Base-by-base conservation (phyloP, 2,888 invertebrate genomes). In the Marasmarcha lunaedactyla region DNA sequence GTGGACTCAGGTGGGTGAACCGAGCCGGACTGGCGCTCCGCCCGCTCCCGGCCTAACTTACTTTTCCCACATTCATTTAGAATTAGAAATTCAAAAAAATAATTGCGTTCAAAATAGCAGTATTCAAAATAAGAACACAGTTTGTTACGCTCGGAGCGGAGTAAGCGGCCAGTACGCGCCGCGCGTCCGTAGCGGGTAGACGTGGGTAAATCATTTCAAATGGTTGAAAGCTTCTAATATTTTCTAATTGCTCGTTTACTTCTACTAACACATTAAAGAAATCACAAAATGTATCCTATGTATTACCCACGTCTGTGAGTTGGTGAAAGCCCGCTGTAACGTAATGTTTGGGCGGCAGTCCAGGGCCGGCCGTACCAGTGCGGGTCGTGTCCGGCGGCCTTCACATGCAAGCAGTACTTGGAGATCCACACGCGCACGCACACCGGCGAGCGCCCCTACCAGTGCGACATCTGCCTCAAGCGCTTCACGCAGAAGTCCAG, bases 401-500 rank as follows among this genome's bases (percentile, higher is more conserved):
- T 85, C 76, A 85, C 84, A 69, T 81, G 85, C 74, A 85, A 85
- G 78, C 85, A 85, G 73, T 85, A 85, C 77, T 76, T 85, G 64
- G 84, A 85, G 77, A 84, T 88, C 40, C 88, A 88, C 74, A 86
- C 86, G 83, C 77, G 87, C 64, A 86, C 86, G 39, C 87, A 87
- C 76, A 79, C 78, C 65, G 79, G 79, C 65, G 79, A 84, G 77
- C 84, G 85, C 43, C 85, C 85, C 43, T 86, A 85, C 74, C 84
- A 91, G 73, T 92, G 91, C 74, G 90, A 90, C 74, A 85, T 90
- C 63, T 92, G 92, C 74, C 85, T 89, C 62, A 92, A 92, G 81
- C 86, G 90, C 63, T 92, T 92, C 83, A 91, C 91, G 47, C 92
- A 92, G 83, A 92, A 92, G 72, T 91, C 91, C 64, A 91, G 91